A percentile compares a stretch with the other conserved stretches of the same genome.
These are phyloP conservation scores for Liodrosophila aerea DNA, from an alignment of 2,888 invertebrate species.

Conservation along the genomic window DNA sequence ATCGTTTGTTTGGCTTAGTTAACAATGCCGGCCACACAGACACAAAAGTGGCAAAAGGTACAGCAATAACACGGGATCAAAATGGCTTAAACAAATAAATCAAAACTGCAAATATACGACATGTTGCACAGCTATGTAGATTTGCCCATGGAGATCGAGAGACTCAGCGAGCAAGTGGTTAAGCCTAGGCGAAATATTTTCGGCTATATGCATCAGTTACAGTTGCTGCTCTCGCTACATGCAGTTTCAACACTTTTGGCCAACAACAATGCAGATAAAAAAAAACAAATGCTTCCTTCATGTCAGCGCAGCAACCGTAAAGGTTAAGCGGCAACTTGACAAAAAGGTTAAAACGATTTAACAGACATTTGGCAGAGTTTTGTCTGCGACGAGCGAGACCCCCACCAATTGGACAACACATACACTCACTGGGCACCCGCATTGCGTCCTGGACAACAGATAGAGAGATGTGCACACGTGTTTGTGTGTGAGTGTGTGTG, in stretches of 20 bases:
- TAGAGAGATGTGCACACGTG: not conserved
- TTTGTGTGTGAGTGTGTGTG: not conserved
- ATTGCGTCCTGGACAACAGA: conserved; percentile 46
- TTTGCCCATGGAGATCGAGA: too few relatives aligned
- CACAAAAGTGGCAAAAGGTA: conserved; percentile 35
- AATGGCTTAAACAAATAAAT: conserved; percentile 67
- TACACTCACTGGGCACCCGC: conserved; percentile 51
- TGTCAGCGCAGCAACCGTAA: conserved; percentile 70
- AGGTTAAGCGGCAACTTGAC: conserved; percentile 80
- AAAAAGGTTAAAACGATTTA: conserved; percentile 79
- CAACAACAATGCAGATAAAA: conserved; percentile 17
- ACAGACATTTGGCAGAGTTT: conserved; percentile 65
- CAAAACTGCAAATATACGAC: conserved; percentile 67
- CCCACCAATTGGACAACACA: conserved; percentile 40
- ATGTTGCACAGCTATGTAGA: conserved; percentile 48
- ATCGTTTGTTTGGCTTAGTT: conserved; percentile 25
- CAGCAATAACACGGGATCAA: conserved; percentile 49
- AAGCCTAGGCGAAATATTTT: conserved; percentile 31
- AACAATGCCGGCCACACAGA: conserved; percentile 34
- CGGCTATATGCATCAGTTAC: conserved; percentile 25
- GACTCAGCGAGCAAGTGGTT: conserved; percentile 2
- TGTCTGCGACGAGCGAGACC: conserved; percentile 26
- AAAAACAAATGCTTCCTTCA: conserved; percentile 69
- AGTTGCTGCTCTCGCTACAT: conserved; percentile 25
- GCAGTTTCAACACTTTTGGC: conserved; percentile 60